Conservation (phyloP, 2,888 invertebrate species). For the Lordiphosa andalusiaca region DNA sequence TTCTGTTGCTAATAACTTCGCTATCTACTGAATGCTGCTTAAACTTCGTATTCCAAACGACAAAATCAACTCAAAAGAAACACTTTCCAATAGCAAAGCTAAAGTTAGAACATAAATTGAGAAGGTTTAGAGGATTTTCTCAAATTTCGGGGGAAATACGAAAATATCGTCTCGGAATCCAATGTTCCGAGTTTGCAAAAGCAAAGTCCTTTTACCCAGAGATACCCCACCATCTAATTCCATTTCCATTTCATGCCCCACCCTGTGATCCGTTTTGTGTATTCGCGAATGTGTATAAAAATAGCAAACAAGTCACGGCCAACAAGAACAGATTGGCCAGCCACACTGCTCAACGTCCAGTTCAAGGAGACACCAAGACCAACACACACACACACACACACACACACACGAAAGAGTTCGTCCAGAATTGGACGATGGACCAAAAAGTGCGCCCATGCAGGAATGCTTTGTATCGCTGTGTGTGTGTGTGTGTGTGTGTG, state of each 20-base stretch:
- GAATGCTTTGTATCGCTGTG: conserved; percentile 5
- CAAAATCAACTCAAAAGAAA: no score
- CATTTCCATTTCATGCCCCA: conserved; percentile 2
- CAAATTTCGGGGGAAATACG: no score
- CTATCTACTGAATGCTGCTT: no score
- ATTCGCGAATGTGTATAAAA: conserved; percentile 50
- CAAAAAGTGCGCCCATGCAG: conserved; percentile 11
- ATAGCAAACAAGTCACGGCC: conserved; percentile 72
- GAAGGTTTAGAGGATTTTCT: no score
- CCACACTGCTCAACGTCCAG: conserved; percentile 19
- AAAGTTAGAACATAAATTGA: no score
- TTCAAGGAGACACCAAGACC: conserved; percentile 50
- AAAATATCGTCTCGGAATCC: no score
- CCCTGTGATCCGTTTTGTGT: conserved; percentile 7
- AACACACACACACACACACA: conserved; percentile 7
- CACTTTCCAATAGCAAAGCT: no score
- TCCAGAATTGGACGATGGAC: conserved; percentile 16
- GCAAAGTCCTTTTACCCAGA: no score
- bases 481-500: conserved; percentile 15
- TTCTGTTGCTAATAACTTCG: no score
- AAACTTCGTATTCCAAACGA: no score
- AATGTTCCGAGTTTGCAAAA: no score
- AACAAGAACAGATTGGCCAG: conserved; percentile 19
- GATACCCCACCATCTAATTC: no score
- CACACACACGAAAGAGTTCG: conserved; percentile 1